A percentile compares a stretch with the other conserved stretches of the same genome.
Conservation (phyloP, 2,113 vertebrate genomes). For the Amia ocellicauda region DNA sequence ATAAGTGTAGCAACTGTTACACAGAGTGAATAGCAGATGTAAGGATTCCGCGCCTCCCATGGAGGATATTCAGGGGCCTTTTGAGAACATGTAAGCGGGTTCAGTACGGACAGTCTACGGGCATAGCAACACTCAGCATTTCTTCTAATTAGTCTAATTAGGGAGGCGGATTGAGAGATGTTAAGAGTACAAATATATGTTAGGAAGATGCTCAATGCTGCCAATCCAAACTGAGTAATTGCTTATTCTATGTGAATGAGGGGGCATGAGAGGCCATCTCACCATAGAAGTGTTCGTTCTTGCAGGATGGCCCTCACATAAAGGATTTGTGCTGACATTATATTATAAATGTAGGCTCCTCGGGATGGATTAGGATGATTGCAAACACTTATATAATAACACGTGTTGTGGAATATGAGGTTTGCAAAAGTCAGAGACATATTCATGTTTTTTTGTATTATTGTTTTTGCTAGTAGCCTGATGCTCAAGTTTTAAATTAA, state of each 20-base stretch:
- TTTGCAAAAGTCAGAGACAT: neutral
- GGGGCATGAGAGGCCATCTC: slow-evolving; percentile 20
- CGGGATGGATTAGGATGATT: neutral
- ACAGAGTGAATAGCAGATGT: slow-evolving; percentile 67
- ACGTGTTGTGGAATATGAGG: neutral
- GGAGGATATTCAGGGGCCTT: slow-evolving; percentile 75
- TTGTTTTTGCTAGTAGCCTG: too few species aligned
- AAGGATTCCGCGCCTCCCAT: slow-evolving; percentile 72
- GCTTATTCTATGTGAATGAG: slow-evolving; percentile 35
- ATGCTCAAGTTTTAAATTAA: too few species aligned
- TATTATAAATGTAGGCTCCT: slow-evolving; percentile 2
- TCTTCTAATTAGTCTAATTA: slow-evolving; percentile 77
- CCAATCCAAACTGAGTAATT: slow-evolving; percentile 28
- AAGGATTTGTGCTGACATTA: slow-evolving; percentile 3
- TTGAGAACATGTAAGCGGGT: slow-evolving; percentile 55
- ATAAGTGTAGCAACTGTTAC: slow-evolving; percentile 84
- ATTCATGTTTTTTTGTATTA: neutral
- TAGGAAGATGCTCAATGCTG: slow-evolving; percentile 52
- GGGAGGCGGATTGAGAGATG: slow-evolving; percentile 57
- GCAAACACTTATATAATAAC: slow-evolving; percentile 3
- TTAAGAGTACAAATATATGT: slow-evolving; percentile 40
- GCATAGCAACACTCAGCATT: slow-evolving; percentile 50
- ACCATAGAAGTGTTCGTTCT: slow-evolving; percentile 14
- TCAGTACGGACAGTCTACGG: slow-evolving; percentile 28
- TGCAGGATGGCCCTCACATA: slow-evolving; percentile 11